Evolutionary conservation across 30 jellyfish, hydroid and myxozoan species (phyloP).

Genomic region (Hydractinia symbiolongicarpus): DNA sequence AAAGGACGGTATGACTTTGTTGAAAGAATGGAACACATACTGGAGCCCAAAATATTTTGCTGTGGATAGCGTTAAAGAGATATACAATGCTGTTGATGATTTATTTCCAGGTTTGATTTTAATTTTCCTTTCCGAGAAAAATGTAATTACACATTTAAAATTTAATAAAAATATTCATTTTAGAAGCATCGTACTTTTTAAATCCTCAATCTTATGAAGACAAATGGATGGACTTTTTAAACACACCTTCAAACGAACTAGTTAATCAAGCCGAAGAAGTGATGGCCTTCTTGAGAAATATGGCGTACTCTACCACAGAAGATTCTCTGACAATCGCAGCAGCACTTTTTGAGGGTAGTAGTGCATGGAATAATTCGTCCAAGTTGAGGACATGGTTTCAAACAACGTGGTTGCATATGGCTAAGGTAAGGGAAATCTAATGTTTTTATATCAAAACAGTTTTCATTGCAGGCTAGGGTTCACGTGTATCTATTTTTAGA

Average conservation of each 20-base stretch:
- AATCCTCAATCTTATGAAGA: conserved; percentile 2
- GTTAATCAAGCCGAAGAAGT: not conserved
- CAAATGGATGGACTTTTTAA: not conserved
- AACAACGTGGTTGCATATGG: conserved; percentile 8
- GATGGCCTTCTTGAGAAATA: conserved; percentile 2
- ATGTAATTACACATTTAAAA: no score
- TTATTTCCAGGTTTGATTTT: conserved; percentile 12
- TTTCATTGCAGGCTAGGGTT: no score
- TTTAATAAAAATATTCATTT: not conserved
- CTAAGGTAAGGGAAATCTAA: not conserved
- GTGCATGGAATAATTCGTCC: conserved; percentile 11
- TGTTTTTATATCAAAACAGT: not conserved
- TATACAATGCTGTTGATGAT: not conserved
- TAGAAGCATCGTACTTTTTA: not conserved
- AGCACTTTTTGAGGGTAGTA: conserved; percentile 1
- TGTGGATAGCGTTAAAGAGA: not conserved
- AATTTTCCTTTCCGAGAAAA: not conserved
- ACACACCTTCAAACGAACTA: not conserved
- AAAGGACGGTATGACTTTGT: not conserved
- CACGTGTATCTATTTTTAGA: not conserved
- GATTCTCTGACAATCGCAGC: conserved; percentile 17
- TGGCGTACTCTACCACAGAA: conserved; percentile 19
- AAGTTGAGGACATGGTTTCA: conserved; percentile 24
- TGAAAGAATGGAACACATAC: conserved; percentile 14
- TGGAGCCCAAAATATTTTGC: conserved; percentile 2